Evolutionary conservation across 1,140 invertebrate genomes (phyloP).

Genomic region (Drosophila serrata): DNA sequence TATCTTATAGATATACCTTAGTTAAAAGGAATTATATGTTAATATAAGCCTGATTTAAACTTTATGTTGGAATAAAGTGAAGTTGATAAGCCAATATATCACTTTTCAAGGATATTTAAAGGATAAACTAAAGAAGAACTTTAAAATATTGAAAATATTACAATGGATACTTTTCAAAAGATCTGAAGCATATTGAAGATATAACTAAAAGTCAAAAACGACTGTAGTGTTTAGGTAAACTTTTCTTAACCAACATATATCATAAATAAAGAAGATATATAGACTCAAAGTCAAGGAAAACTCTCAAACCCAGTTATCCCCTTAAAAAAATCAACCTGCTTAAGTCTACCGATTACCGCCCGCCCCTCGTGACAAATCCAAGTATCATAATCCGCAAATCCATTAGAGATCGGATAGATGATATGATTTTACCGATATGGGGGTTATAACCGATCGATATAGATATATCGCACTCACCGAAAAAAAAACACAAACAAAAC

Average conservation of each 20-base stretch:
- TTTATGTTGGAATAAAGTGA: neutral
- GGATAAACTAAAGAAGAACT: no score
- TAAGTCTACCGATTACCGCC: neutral
- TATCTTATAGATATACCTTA: neutral
- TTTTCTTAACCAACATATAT: neutral
- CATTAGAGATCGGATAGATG: slow-evolving; percentile 13
- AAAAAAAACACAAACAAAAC: slow-evolving; percentile 67
- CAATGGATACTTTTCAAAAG: neutral
- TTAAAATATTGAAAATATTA: neutral
- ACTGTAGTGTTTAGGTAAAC: no score
- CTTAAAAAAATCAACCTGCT: neutral
- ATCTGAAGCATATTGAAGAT: neutral
- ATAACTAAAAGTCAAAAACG: neutral
- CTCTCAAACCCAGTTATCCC: neutral
- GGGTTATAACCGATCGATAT: no score
- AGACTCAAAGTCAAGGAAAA: neutral
- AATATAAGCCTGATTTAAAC: neutral
- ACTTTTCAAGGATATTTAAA: no score
- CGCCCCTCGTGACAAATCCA: slow-evolving; percentile 1
- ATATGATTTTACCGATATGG: neutral
- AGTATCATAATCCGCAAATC: slow-evolving; percentile 22
- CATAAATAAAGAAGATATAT: neutral
- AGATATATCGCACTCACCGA: slow-evolving; percentile 57
- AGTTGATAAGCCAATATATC: no score
- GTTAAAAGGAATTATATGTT: neutral